Evolutionary conservation across 23 tunicate genomes (phyloP), one percentile per base, ranked within the genome.

Genomic region (Ascidia mentula): DNA sequence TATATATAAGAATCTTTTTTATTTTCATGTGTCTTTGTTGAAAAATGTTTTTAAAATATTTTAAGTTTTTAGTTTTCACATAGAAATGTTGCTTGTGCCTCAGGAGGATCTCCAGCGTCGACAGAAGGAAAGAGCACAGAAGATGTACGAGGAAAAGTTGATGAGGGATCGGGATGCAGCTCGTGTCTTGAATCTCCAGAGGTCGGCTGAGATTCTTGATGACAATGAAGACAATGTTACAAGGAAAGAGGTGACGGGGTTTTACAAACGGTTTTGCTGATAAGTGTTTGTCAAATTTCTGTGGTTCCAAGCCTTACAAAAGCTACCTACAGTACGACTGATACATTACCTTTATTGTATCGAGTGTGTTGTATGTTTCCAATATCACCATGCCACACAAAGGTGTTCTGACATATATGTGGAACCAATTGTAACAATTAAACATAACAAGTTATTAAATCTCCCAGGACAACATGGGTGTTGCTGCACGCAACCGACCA

Each of bases 51-150:
- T 6, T 53, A 20, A 53, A n/a, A n/a, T n/a, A n/a, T n/a, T n/a
- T n/a, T n/a, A n/a, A n/a, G n/a, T n/a, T n/a, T n/a, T n/a, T n/a
- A n/a, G n/a, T n/a, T n/a, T n/a, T n/a, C n/a, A n/a, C n/a, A n/a
- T n/a, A n/a, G n/a, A n/a, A n/a, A n/a, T n/a, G n/a, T n/a, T n/a
- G n/a, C n/a, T n/a, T n/a, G n/a, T n/a, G 24, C 24, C 24, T 61
- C 65, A 91, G 97, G 98, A 93, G 30, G 98, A 93, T 28, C 32
- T 93, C n/a, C 94, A 85, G 72, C 80, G 71, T 70, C 45, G 86
- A 40, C 98, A 88, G 59, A 53, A 73, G 39, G 89, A 83, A 40
- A 86, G 92, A 33, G 92, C 84, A 30, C 53, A 74, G 3, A 70
- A 59, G 77, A 26, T 75, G 76, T 81, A 82, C 35, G 82, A 84